Percentiles rank a stretch among this genome's conserved stretches.
Evolutionary conservation across 1,140 invertebrate species (phyloP).

Genomic region (Neuroterus valhalla): DNA sequence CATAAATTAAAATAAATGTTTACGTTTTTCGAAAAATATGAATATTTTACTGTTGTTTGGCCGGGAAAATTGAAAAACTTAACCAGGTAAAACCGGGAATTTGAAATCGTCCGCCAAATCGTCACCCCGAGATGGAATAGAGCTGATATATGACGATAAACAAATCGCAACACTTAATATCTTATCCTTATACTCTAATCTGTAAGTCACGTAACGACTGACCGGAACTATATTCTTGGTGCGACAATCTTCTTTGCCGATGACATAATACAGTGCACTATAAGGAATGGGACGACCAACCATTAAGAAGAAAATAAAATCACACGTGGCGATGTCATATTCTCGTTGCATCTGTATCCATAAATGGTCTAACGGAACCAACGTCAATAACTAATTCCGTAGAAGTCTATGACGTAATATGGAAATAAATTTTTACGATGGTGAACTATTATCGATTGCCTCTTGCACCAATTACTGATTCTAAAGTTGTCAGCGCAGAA

Average conservation of each 20-base stretch:
- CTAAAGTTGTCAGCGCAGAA: too few relatives aligned
- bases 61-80: too few relatives aligned
- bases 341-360: background rate
- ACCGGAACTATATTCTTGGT: conserved; percentile 15
- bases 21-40: too few relatives aligned
- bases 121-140: too few relatives aligned
- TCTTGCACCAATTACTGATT: background rate
- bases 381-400: background rate
- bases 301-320: background rate
- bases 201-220: background rate
- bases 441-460: conserved; percentile 6
- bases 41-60: too few relatives aligned
- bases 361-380: conserved; percentile 3
- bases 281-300: background rate
- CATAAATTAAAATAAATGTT: too few relatives aligned
- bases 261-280: conserved; percentile 13
- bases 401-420: background rate
- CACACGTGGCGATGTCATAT: background rate
- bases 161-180: conserved; percentile 24
- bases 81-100: too few relatives aligned
- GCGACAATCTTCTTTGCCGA: conserved; percentile 19
- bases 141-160: conserved; percentile 16
- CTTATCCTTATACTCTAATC: conserved; percentile 20
- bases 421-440: background rate
- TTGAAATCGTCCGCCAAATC: too few relatives aligned